Percentiles rank a stretch among this genome's conserved stretches.
These are phyloP conservation scores for Lacanobia wlatinum DNA, from an alignment of 2,888 invertebrate genomes.

Conservation along the genomic window DNA sequence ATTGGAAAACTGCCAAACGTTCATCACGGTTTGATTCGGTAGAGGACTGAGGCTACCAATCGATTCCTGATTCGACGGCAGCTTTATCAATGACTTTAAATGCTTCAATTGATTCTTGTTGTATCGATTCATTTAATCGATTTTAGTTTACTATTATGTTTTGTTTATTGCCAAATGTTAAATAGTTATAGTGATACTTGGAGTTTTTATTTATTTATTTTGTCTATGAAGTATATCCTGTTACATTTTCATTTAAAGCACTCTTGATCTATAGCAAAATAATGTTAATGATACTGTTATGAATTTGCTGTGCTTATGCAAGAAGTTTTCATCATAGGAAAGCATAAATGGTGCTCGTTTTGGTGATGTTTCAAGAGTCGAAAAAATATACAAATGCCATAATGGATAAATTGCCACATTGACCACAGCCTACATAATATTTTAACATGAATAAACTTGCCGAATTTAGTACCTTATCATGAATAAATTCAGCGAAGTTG, in stretches of 20 bases:
- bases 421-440: too few relatives aligned
- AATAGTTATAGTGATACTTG: neutral
- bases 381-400: too few relatives aligned
- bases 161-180: neutral
- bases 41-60: constrained; percentile 41
- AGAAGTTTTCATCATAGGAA: neutral
- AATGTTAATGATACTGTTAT: neutral
- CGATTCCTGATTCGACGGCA: constrained; percentile 49
- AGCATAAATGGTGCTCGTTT: too few relatives aligned
- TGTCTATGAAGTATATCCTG: neutral
- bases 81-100: constrained; percentile 51
- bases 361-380: too few relatives aligned
- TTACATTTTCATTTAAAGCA: neutral
- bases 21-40: constrained; percentile 55
- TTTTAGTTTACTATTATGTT: neutral
- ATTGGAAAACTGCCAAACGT: constrained; percentile 60
- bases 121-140: constrained; percentile 7
- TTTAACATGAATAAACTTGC: too few relatives aligned
- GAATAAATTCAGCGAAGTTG: neutral
- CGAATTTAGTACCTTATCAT: too few relatives aligned
- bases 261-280: neutral
- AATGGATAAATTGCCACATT: too few relatives aligned
- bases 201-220: neutral
- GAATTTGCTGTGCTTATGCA: neutral
- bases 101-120: constrained; percentile 38